Base-by-base conservation (phyloP, 2,888 invertebrate species). In the Unio pictorum region DNA sequence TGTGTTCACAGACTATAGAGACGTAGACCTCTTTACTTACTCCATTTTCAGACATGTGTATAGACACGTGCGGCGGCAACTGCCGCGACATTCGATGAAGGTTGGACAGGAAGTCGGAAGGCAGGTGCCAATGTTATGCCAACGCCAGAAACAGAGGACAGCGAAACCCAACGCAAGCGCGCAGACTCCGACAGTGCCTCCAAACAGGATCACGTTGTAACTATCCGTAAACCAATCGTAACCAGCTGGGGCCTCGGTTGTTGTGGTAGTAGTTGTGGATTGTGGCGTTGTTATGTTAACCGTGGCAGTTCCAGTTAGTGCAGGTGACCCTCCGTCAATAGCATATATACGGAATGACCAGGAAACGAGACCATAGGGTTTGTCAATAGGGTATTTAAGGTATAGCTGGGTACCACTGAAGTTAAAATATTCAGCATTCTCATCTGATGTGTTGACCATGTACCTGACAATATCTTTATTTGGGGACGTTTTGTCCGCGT, bases 221-320 rank as follows among this genome's bases (percentile, higher is more conserved):
- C 59, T 20, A 15, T 68, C 26, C 18, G 67, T 59, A 59, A 77
- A 77, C 76, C 76, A 77, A 56, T 67, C 66, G 64, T 77, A 77
- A 17, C 76, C 76, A 11, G 76, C 74, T 11, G 76, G 76, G 15
- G 74, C 68, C 26, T 64, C 71, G 15, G 76, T 77, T 0, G 76
- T 71, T 17, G 74, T 72, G 15, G 76, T 67, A 23, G 76, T 73
- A 30, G 76, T 77, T 28, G 76, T 77, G 1, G 76, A 72, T 55
- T 58, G 65, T 54, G 66, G 74, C 15, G 74, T 74, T 5, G 66
- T 67, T 5, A 74, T 58, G 8, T 65, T 60, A 17, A 77, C 59
- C 4, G 72, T 69, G 7, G 69, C 71, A 28, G 71, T 71, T 8
- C 64, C 76, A 74, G 64, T 15, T 34, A 30, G 30, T 17, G 20